Evolutionary conservation across 2,888 invertebrate species (phyloP), one percentile per base, ranked within the genome.

Genomic region (Drosophila planitibia): DNA sequence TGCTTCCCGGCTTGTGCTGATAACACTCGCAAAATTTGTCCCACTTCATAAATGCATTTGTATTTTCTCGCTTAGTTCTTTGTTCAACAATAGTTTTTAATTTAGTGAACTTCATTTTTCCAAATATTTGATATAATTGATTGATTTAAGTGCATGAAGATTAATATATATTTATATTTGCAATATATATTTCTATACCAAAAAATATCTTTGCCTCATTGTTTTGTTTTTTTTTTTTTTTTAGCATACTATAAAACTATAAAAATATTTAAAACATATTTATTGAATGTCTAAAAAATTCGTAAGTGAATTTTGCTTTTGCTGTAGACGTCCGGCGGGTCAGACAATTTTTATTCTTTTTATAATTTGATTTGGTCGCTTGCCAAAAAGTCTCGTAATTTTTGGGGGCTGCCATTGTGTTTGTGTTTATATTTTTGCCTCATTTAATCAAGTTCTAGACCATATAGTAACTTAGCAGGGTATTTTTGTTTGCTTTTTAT

Each of bases 361-460:
- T 72, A 51, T 70, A 72, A 83, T 85, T 88, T 83, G 60, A 88
- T 85, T 85, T 85, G 85, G 90, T 83, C 54, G 74, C 70, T 69
- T 81, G 84, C 85, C 85, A 85, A 90, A 78, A 77, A 64, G 81
- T 65, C 70, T 73, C 83, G 67, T 85, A 69, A 73, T 78, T 71
- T 75, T 64, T 4, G 32, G 72, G 41, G 71, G 47, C 30, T 57
- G 52, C 60, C 39, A 41, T 54, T 74, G 69, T 55, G 60, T 76
- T 59, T 76, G 53, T 64, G 47, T 76, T 70, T 80, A 69, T 78
- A 66, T 70, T 70, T 71, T 67, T 49, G 53, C 65, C 62, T 57
- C 61, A 74, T 85, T 89, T 88, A 80, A 85, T 85, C 84, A 89
- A 86, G 76, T 83, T 70, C 59, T 70, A 55, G 55, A 53, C 61